Percentiles rank a stretch among this genome's conserved stretches.
phyloP scores from a whole-genome alignment of 30 jellyfish, hydroid and myxozoan species.

The Kudoa iwatai region DNA sequence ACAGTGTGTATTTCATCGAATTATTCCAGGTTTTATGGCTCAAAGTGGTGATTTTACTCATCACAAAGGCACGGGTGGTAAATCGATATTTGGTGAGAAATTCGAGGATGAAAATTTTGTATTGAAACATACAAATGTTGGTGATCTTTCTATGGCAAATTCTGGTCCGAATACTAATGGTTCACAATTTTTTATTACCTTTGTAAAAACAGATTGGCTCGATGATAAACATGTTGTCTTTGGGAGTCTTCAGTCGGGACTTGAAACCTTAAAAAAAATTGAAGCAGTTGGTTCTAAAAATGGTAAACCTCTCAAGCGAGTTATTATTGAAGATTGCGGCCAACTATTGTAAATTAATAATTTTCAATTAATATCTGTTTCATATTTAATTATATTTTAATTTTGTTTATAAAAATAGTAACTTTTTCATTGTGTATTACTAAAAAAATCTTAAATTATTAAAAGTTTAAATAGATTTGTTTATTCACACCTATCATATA shows the following conservation, averaged over 20 bases:
- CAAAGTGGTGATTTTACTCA: conserved; percentile 95
- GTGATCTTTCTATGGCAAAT: conserved; percentile 58
- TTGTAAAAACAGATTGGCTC: conserved; percentile 60
- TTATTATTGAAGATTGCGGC: conserved; percentile 74
- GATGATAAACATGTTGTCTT: conserved; percentile 86
- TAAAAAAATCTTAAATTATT: too few relatives aligned
- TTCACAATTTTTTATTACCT: conserved; percentile 50
- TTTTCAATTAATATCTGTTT: too few relatives aligned
- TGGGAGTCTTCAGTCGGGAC: conserved; percentile 40
- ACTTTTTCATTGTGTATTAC: too few relatives aligned
- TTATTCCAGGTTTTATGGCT: conserved; percentile 81
- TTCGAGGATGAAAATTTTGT: conserved; percentile 1
- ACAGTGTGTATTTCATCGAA: conserved; percentile 50
- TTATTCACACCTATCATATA: too few relatives aligned
- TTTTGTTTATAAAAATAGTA: too few relatives aligned
- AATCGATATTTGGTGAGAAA: conserved; percentile 1
- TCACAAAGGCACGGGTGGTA: conserved; percentile 7
- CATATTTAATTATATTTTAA: too few relatives aligned
- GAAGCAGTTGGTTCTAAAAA: conserved; percentile 36
- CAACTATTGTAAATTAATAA: too few relatives aligned
- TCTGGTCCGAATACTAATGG: conserved; percentile 89
- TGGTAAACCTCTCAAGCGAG: conserved; percentile 35
- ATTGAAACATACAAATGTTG: conserved; percentile 1
- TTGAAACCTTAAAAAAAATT: conserved; percentile 32
- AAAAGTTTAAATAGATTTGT: too few relatives aligned